Conservation (phyloP, 1,140 invertebrate genomes). For the Chionoecetes opilio region DNA sequence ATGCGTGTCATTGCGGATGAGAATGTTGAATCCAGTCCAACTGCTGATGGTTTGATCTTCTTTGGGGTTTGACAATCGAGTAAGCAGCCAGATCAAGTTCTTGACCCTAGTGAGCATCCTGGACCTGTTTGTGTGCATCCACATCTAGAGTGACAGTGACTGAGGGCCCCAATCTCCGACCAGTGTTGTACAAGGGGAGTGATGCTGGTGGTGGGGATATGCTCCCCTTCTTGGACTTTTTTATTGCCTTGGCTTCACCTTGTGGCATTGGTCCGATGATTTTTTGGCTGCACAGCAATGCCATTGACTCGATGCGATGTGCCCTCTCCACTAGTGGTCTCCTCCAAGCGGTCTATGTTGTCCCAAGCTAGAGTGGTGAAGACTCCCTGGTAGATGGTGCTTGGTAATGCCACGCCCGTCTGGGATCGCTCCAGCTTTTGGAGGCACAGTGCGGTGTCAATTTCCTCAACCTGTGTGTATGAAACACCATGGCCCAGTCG, state of each 20-base stretch:
- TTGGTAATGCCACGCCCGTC: neutral
- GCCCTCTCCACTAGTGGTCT: slow-evolving; percentile 51
- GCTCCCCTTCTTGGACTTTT: too few species aligned
- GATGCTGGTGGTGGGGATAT: neutral
- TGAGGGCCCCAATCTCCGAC: slow-evolving; percentile 12
- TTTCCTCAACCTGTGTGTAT: slow-evolving; percentile 46
- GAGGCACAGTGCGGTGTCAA: slow-evolving; percentile 42
- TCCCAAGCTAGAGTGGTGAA: slow-evolving; percentile 36
- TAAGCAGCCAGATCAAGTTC: neutral
- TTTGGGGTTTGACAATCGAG: neutral
- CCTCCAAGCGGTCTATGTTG: slow-evolving; percentile 52
- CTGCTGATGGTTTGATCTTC: slow-evolving; percentile 38
- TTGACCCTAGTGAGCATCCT: slow-evolving; percentile 46
- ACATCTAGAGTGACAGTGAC: neutral
- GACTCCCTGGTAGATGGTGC: neutral
- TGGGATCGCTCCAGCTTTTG: slow-evolving; percentile 40
- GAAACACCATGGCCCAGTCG: slow-evolving; percentile 33
- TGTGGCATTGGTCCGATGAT: neutral
- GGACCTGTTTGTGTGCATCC: neutral
- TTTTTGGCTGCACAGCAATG: slow-evolving; percentile 41
- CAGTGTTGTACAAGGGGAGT: slow-evolving; percentile 44
- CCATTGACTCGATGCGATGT: slow-evolving; percentile 33
- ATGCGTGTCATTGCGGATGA: neutral
- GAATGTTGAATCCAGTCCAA: slow-evolving; percentile 49
- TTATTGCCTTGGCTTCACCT: neutral